Conservation (phyloP, 2,113 vertebrate species). For the Theristicus caerulescens region DNA sequence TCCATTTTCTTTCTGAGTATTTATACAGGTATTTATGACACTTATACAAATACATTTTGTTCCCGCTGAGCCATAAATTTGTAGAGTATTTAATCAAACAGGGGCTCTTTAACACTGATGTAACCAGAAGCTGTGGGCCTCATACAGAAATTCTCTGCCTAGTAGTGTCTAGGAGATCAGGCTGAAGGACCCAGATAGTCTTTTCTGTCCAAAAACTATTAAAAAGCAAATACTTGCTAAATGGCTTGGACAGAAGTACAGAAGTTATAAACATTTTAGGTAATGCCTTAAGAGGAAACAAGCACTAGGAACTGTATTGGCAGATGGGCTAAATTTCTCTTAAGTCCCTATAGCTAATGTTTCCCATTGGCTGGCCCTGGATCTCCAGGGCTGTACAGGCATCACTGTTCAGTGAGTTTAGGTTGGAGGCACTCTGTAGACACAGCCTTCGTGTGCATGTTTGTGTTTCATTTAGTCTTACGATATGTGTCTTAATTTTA, state of each 20-base stretch:
- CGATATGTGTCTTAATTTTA: not conserved
- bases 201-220: not conserved
- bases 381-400: not conserved
- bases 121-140: not conserved
- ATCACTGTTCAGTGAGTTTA: not conserved
- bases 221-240: not conserved
- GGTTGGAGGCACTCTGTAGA: not conserved
- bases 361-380: not conserved
- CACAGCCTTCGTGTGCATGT: not conserved
- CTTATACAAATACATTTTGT: not conserved
- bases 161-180: not conserved
- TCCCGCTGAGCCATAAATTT: not conserved
- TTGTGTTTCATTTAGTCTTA: not conserved
- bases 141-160: not conserved
- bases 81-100: not conserved
- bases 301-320: not conserved
- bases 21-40: not conserved
- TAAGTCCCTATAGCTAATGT: not conserved
- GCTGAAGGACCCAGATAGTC: not conserved
- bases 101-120: fast-evolving
- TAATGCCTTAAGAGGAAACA: not conserved
- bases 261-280: not conserved
- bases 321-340: not conserved
- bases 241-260: not conserved
- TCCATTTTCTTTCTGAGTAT: not conserved